These are phyloP conservation scores for Tupiocoris notatus DNA, from an alignment of 2,888 invertebrate genomes.

Conservation along the genomic window DNA sequence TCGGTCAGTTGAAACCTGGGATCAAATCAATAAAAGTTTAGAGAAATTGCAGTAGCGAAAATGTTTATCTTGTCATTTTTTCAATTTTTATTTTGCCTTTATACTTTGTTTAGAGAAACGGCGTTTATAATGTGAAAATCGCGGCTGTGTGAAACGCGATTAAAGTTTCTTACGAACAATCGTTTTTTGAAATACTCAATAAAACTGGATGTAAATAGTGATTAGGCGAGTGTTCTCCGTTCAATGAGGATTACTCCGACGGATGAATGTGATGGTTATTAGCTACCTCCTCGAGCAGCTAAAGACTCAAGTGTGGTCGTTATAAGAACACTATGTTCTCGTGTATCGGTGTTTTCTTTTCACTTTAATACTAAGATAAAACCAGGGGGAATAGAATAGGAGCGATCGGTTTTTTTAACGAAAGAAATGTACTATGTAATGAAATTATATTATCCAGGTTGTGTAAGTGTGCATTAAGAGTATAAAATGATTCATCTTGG, in stretches of 20 bases:
- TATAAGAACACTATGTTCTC: background rate
- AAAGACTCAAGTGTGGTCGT: slow-evolving; percentile 12
- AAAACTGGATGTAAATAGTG: slow-evolving; percentile 8
- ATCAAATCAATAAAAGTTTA: background rate
- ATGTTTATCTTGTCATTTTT: background rate
- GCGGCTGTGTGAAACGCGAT: background rate
- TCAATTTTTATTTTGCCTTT: no score
- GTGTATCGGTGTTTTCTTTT: slow-evolving; percentile 12
- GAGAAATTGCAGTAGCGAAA: background rate
- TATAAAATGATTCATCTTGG: slow-evolving; percentile 21
- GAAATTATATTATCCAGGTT: slow-evolving; percentile 32
- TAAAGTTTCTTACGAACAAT: slow-evolving; percentile 1
- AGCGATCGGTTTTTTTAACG: background rate
- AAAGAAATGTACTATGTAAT: slow-evolving; percentile 5
- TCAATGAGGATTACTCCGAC: background rate
- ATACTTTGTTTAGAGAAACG: background rate
- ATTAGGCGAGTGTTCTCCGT: background rate
- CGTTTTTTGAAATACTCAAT: slow-evolving; percentile 11
- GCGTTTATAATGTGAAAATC: no score
- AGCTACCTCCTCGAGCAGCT: slow-evolving; percentile 11
- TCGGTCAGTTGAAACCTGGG: no score
- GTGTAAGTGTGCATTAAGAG: slow-evolving; percentile 44
- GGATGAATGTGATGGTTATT: slow-evolving; percentile 1
- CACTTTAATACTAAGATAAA: background rate
- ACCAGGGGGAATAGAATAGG: background rate